Conservation (phyloP, 2,113 vertebrate genomes). For the Indri indri region DNA sequence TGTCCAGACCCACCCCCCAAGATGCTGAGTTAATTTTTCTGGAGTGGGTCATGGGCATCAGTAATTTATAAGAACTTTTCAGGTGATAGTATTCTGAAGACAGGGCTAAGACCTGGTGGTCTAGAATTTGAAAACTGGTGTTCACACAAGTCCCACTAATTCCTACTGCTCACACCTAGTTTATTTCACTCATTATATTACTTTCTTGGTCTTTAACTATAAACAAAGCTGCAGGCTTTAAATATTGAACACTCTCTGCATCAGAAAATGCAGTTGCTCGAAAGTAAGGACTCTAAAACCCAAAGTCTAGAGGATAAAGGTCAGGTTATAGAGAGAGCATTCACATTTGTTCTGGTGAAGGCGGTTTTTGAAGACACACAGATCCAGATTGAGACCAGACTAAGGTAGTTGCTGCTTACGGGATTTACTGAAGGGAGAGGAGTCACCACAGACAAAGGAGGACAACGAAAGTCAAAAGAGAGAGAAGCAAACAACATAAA, state of each 20-base stretch:
- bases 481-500: neutral
- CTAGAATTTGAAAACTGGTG: neutral
- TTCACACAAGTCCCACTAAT: neutral
- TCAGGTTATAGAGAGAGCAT: neutral
- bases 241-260: neutral
- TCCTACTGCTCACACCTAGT: neutral
- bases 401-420: neutral
- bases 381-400: neutral
- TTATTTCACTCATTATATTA: neutral
- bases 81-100: neutral
- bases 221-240: neutral
- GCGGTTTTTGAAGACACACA: neutral
- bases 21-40: neutral
- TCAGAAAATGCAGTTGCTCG: neutral
- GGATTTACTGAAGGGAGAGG: neutral
- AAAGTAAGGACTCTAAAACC: neutral
- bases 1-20: neutral
- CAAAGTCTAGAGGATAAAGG: neutral
- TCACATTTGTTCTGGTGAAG: neutral
- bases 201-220: neutral
- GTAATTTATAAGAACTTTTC: neutral
- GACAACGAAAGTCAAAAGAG: neutral
- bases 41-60: neutral
- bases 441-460: neutral
- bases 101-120: neutral